phyloP scores from a whole-genome alignment of 1,140 invertebrate species.

The Venturia canescens region DNA sequence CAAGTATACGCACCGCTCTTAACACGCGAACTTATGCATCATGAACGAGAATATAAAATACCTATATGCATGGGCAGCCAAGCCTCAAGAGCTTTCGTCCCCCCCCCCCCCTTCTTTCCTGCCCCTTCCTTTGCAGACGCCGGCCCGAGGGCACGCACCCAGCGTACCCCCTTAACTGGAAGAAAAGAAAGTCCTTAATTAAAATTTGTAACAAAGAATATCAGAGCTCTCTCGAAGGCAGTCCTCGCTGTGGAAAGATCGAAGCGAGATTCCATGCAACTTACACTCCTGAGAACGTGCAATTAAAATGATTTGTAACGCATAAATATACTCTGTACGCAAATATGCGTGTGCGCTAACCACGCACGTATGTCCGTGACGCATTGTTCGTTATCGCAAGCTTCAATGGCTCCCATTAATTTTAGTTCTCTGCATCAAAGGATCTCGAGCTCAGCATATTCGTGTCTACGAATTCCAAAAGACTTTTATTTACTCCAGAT shows the following conservation, averaged over 20 bases:
- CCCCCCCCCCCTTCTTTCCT: constrained; percentile 35
- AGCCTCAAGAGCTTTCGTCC: constrained; percentile 57
- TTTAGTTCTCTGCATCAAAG: not conserved
- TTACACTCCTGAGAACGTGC: constrained; percentile 49
- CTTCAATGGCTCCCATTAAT: not conserved
- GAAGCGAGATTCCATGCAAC: constrained; percentile 58
- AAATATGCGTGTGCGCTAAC: not conserved
- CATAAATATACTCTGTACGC: constrained; percentile 8
- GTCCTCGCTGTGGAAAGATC: constrained; percentile 29
- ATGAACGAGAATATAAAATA: constrained; percentile 54
- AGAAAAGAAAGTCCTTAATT: constrained; percentile 64
- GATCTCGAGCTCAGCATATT: not conserved
- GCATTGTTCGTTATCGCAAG: not conserved
- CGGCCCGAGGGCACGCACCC: constrained; percentile 59
- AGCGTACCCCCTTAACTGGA: constrained; percentile 58
- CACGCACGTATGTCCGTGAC: not conserved
- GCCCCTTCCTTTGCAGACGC: not conserved
- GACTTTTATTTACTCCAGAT: no score
- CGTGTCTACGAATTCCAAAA: no score
- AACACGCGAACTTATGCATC: constrained; percentile 44
- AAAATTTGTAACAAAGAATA: constrained; percentile 66
- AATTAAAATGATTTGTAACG: constrained; percentile 61
- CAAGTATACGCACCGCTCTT: constrained; percentile 19
- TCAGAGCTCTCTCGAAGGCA: constrained; percentile 37
- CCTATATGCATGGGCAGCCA: constrained; percentile 43